These are phyloP conservation scores for Mamestra brassicae DNA, from an alignment of 2,888 invertebrate species.

Conservation along the genomic window DNA sequence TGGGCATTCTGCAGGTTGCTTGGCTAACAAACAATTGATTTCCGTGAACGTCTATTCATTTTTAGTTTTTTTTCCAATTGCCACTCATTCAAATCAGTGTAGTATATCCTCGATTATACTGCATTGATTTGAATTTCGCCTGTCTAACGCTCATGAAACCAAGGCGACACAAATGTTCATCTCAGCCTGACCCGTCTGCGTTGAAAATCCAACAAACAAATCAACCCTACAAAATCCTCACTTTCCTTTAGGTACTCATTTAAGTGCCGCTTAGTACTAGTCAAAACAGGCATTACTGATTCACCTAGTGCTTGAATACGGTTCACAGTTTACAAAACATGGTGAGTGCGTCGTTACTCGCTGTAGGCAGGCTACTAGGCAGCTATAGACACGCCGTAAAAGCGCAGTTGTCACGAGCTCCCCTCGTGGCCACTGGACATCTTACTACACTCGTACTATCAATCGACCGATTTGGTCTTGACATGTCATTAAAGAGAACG, in stretches of 20 bases:
- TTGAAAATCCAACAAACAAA: no score
- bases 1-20: no score
- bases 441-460: constrained; percentile 15
- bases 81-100: not conserved
- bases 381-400: not conserved
- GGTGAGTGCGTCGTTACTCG: not conserved
- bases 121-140: not conserved
- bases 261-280: not conserved
- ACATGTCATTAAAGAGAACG: not conserved
- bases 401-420: constrained; percentile 11
- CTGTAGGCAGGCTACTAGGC: not conserved
- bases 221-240: no score
- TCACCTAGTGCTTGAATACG: not conserved
- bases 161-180: not conserved
- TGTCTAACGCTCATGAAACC: not conserved
- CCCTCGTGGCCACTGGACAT: not conserved
- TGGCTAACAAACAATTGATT: no score
- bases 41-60: no score
- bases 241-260: not conserved
- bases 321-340: constrained; percentile 11
- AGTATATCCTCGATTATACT: not conserved
- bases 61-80: not conserved
- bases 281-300: not conserved
- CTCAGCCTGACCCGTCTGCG: no score
- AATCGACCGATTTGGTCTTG: not conserved